phyloP scores from a whole-genome alignment of 2,113 vertebrate genomes.

The Eptesicus fuscus region DNA sequence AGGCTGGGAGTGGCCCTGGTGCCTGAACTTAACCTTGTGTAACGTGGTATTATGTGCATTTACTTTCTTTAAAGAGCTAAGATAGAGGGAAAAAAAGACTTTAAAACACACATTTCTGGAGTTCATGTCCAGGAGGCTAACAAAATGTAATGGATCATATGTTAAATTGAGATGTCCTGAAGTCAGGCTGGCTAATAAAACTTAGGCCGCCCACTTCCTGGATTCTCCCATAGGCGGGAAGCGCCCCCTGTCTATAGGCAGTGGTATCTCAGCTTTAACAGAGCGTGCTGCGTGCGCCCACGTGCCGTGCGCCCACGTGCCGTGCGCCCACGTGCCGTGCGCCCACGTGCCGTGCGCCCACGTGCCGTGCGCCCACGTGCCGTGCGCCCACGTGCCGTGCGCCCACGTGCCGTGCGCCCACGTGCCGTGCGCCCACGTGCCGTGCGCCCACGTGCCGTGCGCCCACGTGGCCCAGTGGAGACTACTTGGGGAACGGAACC shows the following conservation, averaged over 20 bases:
- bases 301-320: background rate
- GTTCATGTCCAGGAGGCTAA: background rate
- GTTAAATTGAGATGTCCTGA: background rate
- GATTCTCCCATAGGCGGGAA: background rate
- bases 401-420: too few species aligned
- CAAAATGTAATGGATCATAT: background rate
- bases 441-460: too few species aligned
- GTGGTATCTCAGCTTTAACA: background rate
- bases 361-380: background rate
- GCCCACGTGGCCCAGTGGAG: background rate
- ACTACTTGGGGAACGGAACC: background rate
- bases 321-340: too few species aligned
- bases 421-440: background rate
- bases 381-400: too few species aligned
- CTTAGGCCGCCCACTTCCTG: background rate
- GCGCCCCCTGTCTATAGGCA: background rate
- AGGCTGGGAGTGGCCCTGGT: background rate
- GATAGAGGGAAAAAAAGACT: background rate
- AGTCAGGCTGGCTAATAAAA: background rate
- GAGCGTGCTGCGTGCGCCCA: background rate
- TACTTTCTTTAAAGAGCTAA: background rate
- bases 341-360: too few species aligned
- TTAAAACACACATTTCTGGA: background rate
- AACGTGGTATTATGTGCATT: background rate
- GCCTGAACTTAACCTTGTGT: background rate